Base-by-base conservation (phyloP, 2,888 invertebrate species). In the Eristalis arbustorum region DNA sequence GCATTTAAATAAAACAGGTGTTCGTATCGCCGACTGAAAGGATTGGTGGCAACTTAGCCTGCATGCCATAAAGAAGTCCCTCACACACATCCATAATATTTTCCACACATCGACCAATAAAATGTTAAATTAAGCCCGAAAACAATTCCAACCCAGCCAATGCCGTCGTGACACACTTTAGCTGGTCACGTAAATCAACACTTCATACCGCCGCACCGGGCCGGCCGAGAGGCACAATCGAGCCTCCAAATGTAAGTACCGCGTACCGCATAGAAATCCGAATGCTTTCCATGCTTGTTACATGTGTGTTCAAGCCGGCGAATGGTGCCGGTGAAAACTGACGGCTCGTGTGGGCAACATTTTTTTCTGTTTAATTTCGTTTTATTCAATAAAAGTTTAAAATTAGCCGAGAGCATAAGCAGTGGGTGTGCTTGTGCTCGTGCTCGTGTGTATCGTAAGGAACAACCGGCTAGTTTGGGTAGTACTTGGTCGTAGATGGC, bases 351-450 rank as follows among this genome's bases (percentile, higher is more conserved):
- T 28, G 23, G 28, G 18, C 25, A 40, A 62, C 18, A 56, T 56
- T 5, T 64, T 5, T 64, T 31, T 69, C 22, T 59, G 14, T 73
- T 73, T 63, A 49, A 72, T 72, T 63, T 23, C 8, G 49, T 56
- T 73, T 63, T 34, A 23, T 49, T 63, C 34, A 62, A 73, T 73
- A 63, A 63, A 72, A 63, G 28, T 62, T 23, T 63, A 63, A 62
- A 72, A 49, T 72, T 72, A 63, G 63, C 49, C 72, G 28, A 63
- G 8, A 22, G 49, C 34, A 49, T 18, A 8, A 4, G 23, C 23
- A 49, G 63, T 74, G 74, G 74, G 74, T 74, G 74, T 37, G n/a
- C n/a, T n/a, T n/a, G n/a, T n/a, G n/a, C n/a, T n/a, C n/a, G 57
- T 5, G 31, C 31, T 31, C 13, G 25, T 8, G 37, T 18, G 11